Conservation (phyloP, 2,888 invertebrate species). For the Pardosa pseudoannulata region DNA sequence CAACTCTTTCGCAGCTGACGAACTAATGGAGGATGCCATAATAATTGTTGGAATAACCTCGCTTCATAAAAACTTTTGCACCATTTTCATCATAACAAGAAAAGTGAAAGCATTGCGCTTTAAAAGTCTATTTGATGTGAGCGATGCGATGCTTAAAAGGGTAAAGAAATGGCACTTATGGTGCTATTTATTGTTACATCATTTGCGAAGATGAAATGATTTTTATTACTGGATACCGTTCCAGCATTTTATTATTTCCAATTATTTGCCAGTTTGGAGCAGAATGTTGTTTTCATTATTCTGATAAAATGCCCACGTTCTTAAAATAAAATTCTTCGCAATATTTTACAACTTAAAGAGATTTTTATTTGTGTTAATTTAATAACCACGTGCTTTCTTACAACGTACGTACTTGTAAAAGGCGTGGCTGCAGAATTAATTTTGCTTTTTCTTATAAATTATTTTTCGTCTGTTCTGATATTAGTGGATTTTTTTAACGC, state of each 20-base stretch:
- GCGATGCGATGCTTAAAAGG: neutral
- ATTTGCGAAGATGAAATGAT: slow-evolving; percentile 2
- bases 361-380: too few species aligned
- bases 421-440: too few species aligned
- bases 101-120: slow-evolving; percentile 2
- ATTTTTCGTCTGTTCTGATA: too few species aligned
- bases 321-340: neutral
- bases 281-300: neutral
- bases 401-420: too few species aligned
- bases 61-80: slow-evolving; percentile 15
- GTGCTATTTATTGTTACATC: slow-evolving; percentile 6
- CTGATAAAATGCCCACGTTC: neutral
- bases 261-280: neutral
- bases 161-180: neutral
- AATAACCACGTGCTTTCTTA: too few species aligned
- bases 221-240: neutral
- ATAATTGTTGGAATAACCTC: slow-evolving; percentile 31
- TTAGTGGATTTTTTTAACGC: too few species aligned
- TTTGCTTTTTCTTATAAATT: too few species aligned
- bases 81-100: neutral
- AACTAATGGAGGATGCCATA: slow-evolving; percentile 46
- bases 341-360: neutral
- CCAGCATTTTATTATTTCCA: neutral
- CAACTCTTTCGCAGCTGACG: slow-evolving; percentile 52
- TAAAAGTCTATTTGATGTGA: slow-evolving; percentile 7